Evolutionary conservation across 1,140 invertebrate species (phyloP).

Genomic region (Drosophila miranda): DNA sequence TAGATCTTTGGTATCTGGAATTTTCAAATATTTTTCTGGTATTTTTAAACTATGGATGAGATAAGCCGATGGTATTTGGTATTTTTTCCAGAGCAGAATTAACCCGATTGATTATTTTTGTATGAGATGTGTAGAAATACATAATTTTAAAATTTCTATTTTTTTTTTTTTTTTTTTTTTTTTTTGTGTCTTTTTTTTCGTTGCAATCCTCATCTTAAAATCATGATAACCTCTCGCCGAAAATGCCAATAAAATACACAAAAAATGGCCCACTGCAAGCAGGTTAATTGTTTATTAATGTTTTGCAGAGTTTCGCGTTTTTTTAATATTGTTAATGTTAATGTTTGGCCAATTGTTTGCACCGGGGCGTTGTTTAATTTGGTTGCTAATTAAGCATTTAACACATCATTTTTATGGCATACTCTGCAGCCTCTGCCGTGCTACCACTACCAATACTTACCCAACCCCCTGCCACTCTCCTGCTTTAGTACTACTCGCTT

Average conservation of each 20-base stretch:
- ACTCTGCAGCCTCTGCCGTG: constrained; percentile 7
- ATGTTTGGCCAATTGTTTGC: constrained; percentile 31
- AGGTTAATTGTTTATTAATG: constrained; percentile 66
- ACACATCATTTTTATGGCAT: constrained; percentile 44
- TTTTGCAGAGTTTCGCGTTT: constrained; percentile 33
- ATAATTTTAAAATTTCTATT: no score
- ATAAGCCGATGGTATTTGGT: no score
- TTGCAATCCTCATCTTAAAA: no score
- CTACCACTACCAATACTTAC: constrained; percentile 33
- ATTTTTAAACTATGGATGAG: no score
- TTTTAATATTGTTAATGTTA: constrained; percentile 31
- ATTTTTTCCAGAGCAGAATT: no score
- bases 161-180: background rate
- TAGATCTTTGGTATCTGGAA: no score
- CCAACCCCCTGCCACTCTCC: background rate
- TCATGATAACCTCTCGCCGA: no score
- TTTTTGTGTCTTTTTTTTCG: no score
- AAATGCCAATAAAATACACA: background rate
- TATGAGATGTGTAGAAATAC: no score
- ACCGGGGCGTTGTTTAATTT: constrained; percentile 52
- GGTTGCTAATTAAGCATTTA: constrained; percentile 70
- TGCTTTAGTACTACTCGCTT: constrained; percentile 8
- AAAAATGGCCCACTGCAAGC: constrained; percentile 10
- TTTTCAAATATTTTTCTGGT: no score
- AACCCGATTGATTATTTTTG: no score